phyloP scores from a whole-genome alignment of 1,140 invertebrate species.

The Leptopilina clavipes region DNA sequence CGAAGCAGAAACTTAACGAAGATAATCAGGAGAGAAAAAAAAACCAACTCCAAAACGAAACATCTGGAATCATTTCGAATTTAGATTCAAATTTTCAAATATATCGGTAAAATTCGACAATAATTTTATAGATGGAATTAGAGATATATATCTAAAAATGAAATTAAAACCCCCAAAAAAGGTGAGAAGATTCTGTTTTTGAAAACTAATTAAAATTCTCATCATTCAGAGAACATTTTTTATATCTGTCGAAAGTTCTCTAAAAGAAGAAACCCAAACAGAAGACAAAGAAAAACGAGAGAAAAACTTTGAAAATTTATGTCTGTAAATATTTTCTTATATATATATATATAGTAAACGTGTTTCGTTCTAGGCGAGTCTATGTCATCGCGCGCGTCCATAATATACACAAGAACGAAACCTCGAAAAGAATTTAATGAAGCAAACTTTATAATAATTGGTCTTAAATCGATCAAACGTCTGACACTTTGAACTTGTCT shows the following conservation, averaged over 20 bases:
- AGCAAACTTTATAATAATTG: slow-evolving; percentile 55
- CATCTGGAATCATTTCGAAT: slow-evolving; percentile 12
- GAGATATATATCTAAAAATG: not conserved
- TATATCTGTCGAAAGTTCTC: no score
- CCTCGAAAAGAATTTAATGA: slow-evolving; percentile 61
- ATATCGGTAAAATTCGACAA: not conserved
- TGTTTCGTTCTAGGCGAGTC: slow-evolving; percentile 14
- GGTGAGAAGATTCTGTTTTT: no score
- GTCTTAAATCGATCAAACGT: slow-evolving; percentile 48
- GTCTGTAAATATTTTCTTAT: no score
- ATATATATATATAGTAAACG: not conserved
- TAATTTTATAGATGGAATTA: not conserved
- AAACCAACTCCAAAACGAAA: not conserved
- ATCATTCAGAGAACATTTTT: no score
- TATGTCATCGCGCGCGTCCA: slow-evolving; percentile 51
- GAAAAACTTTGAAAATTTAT: no score
- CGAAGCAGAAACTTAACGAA: slow-evolving; percentile 18
- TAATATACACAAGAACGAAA: slow-evolving; percentile 56
- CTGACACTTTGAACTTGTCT: slow-evolving; percentile 33
- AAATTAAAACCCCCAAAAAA: not conserved
- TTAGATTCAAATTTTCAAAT: not conserved
- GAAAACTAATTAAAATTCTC: no score
- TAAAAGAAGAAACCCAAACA: no score
- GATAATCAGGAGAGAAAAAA: not conserved
- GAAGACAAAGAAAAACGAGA: no score